These are phyloP conservation scores for Reticulitermes lucifugus DNA, from an alignment of 2,888 invertebrate genomes.

Conservation along the genomic window DNA sequence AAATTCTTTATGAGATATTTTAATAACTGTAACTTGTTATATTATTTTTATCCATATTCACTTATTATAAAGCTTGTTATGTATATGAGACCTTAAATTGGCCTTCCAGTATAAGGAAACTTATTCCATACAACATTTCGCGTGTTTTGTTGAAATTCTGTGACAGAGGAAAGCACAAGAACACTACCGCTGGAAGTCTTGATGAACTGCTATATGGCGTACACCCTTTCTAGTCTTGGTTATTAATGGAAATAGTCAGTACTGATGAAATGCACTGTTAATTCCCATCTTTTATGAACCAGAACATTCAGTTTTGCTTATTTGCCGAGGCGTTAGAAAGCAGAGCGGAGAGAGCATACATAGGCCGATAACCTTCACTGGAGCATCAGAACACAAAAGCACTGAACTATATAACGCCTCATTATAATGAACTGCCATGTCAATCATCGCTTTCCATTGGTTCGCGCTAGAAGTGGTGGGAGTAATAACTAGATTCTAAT, in stretches of 20 bases:
- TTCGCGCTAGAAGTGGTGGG: neutral
- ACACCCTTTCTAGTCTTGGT: neutral
- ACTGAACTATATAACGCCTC: neutral
- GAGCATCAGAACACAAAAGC: neutral
- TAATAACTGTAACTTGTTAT: no score
- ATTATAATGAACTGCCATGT: constrained; percentile 7
- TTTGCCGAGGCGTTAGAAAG: neutral
- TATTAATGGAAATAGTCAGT: neutral
- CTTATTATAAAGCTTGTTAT: no score
- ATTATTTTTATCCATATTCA: no score
- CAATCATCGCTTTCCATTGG: constrained; percentile 1
- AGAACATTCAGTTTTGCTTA: neutral
- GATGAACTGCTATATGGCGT: no score
- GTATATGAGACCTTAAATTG: no score
- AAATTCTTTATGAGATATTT: no score
- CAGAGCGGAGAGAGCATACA: neutral
- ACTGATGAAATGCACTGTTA: neutral
- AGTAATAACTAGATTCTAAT: neutral
- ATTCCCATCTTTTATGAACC: neutral
- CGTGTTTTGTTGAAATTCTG: no score
- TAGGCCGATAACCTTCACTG: neutral
- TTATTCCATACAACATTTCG: no score
- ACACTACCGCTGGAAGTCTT: no score
- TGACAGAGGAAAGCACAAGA: no score
- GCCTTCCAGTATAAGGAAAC: no score